Evolutionary conservation across 2,113 vertebrate genomes (phyloP), one percentile per base, ranked within the genome.

Genomic region (Triplophysa siluroides): DNA sequence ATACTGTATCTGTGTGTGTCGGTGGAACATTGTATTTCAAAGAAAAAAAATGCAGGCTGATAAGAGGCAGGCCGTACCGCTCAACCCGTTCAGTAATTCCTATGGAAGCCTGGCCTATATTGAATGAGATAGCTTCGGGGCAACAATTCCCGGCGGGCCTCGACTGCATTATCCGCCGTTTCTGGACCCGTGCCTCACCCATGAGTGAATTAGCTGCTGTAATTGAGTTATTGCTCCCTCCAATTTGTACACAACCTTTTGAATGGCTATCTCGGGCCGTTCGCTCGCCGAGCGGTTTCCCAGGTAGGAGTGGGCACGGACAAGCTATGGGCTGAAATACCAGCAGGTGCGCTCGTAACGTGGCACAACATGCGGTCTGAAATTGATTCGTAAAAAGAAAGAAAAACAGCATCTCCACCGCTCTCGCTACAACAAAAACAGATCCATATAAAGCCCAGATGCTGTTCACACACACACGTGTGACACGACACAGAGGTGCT

Each of bases 161-260:
- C 89, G 83, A 86, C 89, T 90, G 87, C 89, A 89, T 93, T 92
- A 90, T 90, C 88, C 85, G 89, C 89, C 88, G 91, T 91, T 91
- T 90, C 88, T 93, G 92, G 91, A 90, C 85, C 89, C 77, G 64
- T 89, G 90, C 89, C 89, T 88, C 33, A 54, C 83, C 87, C 81
- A 56, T 88, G 90, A 92, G 89, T 91, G 89, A 93, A 93, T 94
- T 92, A 93, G 89, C 89, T 85, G 88, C 85, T 86, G 87, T 89
- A 85, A 92, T 89, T 93, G 92, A 93, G 90, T 92, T 92, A 93
- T 93, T 88, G 91, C 90, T 90, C 83, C 88, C 87, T 92, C 88
- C 88, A 90, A 90, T 92, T 92, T 92, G 90, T 91, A 91, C 90
- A 89, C 89, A 87, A 88, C 66, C 79, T 87, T 88, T 88, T 88